These are phyloP conservation scores for Pygathrix nemaeus DNA, from an alignment of 2,113 vertebrate species.

Conservation along the genomic window DNA sequence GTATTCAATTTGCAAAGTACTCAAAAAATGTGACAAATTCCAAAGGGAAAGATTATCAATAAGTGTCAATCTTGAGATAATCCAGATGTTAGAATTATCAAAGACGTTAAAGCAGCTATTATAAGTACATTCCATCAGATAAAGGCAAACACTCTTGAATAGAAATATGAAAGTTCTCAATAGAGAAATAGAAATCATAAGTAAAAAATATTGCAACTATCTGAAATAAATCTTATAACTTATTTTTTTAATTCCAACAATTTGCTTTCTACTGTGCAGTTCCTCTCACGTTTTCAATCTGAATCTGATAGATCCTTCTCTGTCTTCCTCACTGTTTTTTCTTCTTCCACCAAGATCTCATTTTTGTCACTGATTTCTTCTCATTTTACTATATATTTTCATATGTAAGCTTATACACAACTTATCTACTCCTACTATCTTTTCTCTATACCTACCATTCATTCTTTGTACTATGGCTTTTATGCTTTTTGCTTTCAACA, in stretches of 20 bases:
- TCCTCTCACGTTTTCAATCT: neutral
- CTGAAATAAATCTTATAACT: neutral
- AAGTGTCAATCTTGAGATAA: neutral
- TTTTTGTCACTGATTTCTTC: neutral
- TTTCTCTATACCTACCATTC: neutral
- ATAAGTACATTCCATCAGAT: neutral
- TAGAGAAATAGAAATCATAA: slow-evolving; percentile 7
- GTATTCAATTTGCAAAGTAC: neutral
- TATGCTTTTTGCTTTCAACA: neutral
- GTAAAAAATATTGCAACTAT: neutral
- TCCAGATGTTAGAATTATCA: neutral
- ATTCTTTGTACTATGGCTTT: neutral
- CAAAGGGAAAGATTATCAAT: neutral
- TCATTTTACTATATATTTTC: neutral
- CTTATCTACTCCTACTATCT: neutral
- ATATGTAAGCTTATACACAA: neutral
- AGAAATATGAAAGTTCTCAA: neutral
- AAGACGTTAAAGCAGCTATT: neutral
- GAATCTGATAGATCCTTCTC: neutral
- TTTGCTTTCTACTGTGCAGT: neutral
- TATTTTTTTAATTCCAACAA: neutral
- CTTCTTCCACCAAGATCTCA: neutral
- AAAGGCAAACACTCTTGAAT: neutral
- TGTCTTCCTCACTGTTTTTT: neutral
- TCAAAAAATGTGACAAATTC: neutral